A percentile compares a stretch with the other conserved stretches of the same genome.
These are phyloP conservation scores for Phrixothrix hirtus DNA, from an alignment of 2,888 invertebrate genomes.

Conservation along the genomic window DNA sequence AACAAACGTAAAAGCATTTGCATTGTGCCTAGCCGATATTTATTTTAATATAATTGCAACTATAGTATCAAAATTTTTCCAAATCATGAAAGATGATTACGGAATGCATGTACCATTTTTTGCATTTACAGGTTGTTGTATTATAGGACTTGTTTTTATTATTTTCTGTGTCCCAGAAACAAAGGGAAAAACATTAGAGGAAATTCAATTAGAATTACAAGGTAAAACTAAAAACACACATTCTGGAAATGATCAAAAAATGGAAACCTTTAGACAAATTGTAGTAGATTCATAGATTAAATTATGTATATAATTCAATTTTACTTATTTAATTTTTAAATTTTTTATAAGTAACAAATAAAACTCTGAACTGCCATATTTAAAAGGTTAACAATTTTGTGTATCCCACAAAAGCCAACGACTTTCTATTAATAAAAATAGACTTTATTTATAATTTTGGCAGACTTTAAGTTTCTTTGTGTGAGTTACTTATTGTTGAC, in stretches of 20 bases:
- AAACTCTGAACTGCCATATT: too few relatives aligned
- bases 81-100: slow-evolving; percentile 60
- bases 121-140: slow-evolving; percentile 65
- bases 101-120: slow-evolving; percentile 69
- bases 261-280: slow-evolving; percentile 7
- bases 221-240: slow-evolving; percentile 2
- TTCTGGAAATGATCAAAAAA: background rate
- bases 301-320: background rate
- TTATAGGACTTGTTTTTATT: slow-evolving; percentile 66
- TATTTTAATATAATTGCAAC: slow-evolving; percentile 56
- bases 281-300: background rate
- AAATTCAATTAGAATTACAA: slow-evolving; percentile 67
- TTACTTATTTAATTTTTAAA: too few relatives aligned
- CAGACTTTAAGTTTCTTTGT: too few relatives aligned
- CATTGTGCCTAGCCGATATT: slow-evolving; percentile 59
- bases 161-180: slow-evolving; percentile 68
- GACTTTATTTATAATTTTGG: too few relatives aligned
- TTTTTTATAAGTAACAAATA: too few relatives aligned
- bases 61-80: slow-evolving; percentile 55
- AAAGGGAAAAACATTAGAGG: slow-evolving; percentile 70
- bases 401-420: too few relatives aligned
- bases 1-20: slow-evolving; percentile 58
- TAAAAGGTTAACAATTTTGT: too few relatives aligned
- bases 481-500: too few relatives aligned
- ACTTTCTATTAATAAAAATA: too few relatives aligned